Base-by-base conservation (phyloP, 92 coral and sea anemone species). In the Scolanthus callimorphus region DNA sequence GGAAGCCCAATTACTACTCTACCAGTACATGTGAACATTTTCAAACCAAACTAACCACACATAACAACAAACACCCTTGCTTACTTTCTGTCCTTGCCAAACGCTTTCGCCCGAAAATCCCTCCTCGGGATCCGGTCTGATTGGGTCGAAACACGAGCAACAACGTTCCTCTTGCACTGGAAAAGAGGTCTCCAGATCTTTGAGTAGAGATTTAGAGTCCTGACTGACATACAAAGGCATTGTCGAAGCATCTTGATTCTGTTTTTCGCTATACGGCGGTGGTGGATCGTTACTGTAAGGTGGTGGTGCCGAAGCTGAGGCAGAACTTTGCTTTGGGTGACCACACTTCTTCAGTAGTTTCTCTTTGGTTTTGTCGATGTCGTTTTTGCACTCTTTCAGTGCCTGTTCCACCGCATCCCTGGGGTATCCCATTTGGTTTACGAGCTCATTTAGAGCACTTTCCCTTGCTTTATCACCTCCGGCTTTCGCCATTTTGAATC, bases 131-230 rank as follows among this genome's bases (percentile, higher is more conserved):
- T 88, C 92, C n/a, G 85, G 77, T 49, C 62, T 65, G 59, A 94
- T 89, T 19, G 77, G 87, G 57, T 94, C 99, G 51, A 94, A 94
- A 62, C 99, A 94, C 1, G 85, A 63, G 22, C 88, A 88, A 69
- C 99, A 94, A 27, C 99, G 63, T 65, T 83, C 85, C 26, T 94
- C 96, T 0, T 60, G 54, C 1, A 29, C 17, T 9, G 86, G 69
- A 26, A 77, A 75, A 10, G 59, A 62, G 4, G 59, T 57, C 25
- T 87, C 72, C 12, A 83, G 39, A 43, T 72, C 60, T 58, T 77
- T 79, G 20, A 78, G 49, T 2, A 87, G 81, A 53, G 73, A 67
- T 43, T 27, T 62, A 59, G 78, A 77, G 1, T 82, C 96, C 54
- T 83, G 86, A 13, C 74, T 82, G 1, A 87, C 55, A 52, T 72